Conservation (phyloP, 2,113 vertebrate genomes). For the Aspidoscelis tigris region DNA sequence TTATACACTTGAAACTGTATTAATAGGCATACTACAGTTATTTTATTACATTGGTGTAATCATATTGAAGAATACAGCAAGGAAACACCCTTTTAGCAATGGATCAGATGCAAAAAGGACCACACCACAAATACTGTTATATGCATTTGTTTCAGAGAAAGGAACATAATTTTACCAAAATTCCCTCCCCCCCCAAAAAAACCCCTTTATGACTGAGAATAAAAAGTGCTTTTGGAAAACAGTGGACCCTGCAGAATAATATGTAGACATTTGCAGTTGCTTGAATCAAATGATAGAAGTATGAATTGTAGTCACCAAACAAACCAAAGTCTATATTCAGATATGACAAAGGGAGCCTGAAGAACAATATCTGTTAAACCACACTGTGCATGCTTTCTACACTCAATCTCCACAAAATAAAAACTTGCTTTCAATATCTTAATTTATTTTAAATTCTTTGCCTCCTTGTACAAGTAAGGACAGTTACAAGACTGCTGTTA, state of each 20-base stretch:
- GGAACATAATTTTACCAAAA: background rate
- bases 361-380: conserved; percentile 24
- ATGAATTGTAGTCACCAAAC: conserved; percentile 30
- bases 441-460: conserved; percentile 45
- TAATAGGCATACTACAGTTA: background rate
- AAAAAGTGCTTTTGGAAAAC: conserved; percentile 47
- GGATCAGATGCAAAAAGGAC: conserved; percentile 30
- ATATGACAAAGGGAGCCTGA: conserved; percentile 43
- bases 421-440: conserved; percentile 34
- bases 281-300: background rate
- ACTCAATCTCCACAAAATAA: conserved; percentile 35
- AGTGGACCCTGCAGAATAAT: background rate
- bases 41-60: background rate
- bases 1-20: background rate
- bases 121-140: conserved; percentile 47
- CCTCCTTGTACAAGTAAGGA: conserved; percentile 53
- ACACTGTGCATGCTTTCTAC: conserved; percentile 25
- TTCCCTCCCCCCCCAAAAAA: background rate
- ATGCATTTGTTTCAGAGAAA: conserved; percentile 36
- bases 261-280: background rate
- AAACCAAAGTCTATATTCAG: conserved; percentile 42
- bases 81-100: conserved; percentile 14
- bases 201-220: conserved; percentile 36
- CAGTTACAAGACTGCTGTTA: conserved; percentile 31
- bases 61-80: conserved; percentile 20